These are phyloP conservation scores for Pygoscelis adeliae DNA, from an alignment of 2,113 vertebrate species.

Conservation along the genomic window DNA sequence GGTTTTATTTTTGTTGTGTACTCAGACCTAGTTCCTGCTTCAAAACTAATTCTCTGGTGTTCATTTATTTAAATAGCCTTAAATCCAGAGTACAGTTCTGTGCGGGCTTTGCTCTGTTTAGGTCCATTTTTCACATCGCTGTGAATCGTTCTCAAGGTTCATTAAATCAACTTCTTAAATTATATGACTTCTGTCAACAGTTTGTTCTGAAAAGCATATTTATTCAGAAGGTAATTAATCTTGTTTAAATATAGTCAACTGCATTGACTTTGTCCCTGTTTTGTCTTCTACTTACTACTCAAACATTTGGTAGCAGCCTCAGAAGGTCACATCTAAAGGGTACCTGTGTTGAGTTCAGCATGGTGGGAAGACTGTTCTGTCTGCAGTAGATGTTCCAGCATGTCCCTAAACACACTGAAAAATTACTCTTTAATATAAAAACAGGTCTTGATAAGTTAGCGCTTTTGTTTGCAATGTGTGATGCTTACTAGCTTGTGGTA, in stretches of 20 bases:
- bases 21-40: neutral
- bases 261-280: neutral
- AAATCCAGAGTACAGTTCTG: neutral
- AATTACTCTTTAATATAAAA: neutral
- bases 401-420: neutral
- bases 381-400: neutral
- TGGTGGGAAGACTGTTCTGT: neutral
- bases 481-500: rapidly evolving
- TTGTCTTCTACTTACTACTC: neutral
- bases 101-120: neutral
- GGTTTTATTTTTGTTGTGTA: neutral
- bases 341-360: neutral
- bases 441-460: neutral
- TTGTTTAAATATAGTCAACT: constrained; percentile 4
- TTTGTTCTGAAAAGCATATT: neutral
- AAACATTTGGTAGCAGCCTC: neutral
- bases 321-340: neutral
- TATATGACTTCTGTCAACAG: neutral
- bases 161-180: neutral
- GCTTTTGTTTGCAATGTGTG: neutral
- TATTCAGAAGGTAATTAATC: constrained; percentile 26
- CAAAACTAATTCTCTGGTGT: neutral
- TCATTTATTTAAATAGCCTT: neutral
- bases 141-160: neutral
- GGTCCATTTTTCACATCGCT: neutral